These are phyloP conservation scores for Perca schrenkii DNA, from an alignment of 2,113 vertebrate genomes.

Conservation along the genomic window DNA sequence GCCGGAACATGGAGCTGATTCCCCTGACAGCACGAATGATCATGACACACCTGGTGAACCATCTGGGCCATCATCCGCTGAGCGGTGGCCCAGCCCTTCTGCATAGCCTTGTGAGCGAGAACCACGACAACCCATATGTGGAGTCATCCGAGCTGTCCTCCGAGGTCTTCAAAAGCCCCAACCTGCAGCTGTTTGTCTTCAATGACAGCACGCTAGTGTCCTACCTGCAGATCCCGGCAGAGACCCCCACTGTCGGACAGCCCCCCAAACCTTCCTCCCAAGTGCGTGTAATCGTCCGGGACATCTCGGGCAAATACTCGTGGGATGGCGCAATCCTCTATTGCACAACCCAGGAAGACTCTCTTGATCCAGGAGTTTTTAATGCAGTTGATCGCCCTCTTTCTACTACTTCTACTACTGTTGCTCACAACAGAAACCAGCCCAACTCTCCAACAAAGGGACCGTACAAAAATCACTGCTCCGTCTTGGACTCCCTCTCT, in stretches of 20 bases:
- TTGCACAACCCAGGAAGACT: slow-evolving; percentile 87
- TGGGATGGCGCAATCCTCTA: slow-evolving; percentile 95
- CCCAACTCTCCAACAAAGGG: slow-evolving; percentile 57
- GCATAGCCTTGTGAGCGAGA: slow-evolving; percentile 95
- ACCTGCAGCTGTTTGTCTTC: slow-evolving; percentile 96
- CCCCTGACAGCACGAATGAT: slow-evolving; percentile 95
- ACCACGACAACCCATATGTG: slow-evolving; percentile 93
- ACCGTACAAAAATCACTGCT: slow-evolving; percentile 36
- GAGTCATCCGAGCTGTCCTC: slow-evolving; percentile 93
- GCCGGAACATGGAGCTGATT: slow-evolving; percentile 93
- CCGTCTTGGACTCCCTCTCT: slow-evolving; percentile 51
- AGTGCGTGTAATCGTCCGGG: slow-evolving; percentile 94
- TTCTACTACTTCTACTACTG: slow-evolving; percentile 3
- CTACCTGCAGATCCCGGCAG: slow-evolving; percentile 92
- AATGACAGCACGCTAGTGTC: slow-evolving; percentile 97
- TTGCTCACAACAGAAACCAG: slow-evolving; percentile 40
- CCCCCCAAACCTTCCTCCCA: slow-evolving; percentile 84
- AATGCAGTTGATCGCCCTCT: slow-evolving; percentile 31
- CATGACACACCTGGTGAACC: slow-evolving; percentile 98
- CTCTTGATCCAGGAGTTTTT: slow-evolving; percentile 50
- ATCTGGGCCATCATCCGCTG: slow-evolving; percentile 94
- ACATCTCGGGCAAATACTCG: slow-evolving; percentile 98
- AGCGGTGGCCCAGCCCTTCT: slow-evolving; percentile 93
- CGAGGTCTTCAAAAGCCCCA: slow-evolving; percentile 96
- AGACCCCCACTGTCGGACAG: slow-evolving; percentile 57